Base-by-base conservation (phyloP, 1,140 invertebrate genomes). In the Panulirus ornatus region DNA sequence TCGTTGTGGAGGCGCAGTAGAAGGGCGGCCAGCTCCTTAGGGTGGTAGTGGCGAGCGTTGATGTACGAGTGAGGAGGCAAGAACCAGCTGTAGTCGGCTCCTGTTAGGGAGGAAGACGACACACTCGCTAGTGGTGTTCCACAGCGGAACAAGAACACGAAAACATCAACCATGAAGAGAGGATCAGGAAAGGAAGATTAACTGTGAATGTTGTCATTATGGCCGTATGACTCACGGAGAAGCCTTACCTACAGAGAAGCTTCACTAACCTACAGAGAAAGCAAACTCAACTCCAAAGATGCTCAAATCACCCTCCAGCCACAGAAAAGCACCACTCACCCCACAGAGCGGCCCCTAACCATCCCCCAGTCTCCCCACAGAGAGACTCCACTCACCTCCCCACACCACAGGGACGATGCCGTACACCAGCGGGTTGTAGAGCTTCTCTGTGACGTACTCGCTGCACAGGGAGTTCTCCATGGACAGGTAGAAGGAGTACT, bases 361-460 rank as follows among this genome's bases (percentile, higher is more conserved):
- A n/a, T n/a, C n/a, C n/a, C n/a, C n/a, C n/a, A n/a, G n/a, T n/a
- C n/a, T 27, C 19, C 58, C 19, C 58, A 63, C 58, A 63, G 19
- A 63, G 19, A 63, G 19, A 63, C 58, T 22, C 58, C 22, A 73
- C 85, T 44, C 54, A 88, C 85, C 75, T 84, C 88, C 88, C 44
- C 54, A 90, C 22, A 90, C 88, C 19, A 90, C 38, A 19, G 88
- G 88, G 6, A 90, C 88, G 22, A 90, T 40, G 14, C 44, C 70
- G 66, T 90, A 36, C 38, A 54, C 36, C 6, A 90, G 79, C 22
- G 88, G 58, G 30, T 71, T 38, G 27, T 84, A 85, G 9, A 90
- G 63, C 34, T 90, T 90, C 54, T 90, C 88, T 0, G 88, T 84
- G 30, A 75, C 73, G 58, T 90, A 90, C 14, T 90, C 88, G 8